A percentile compares a stretch with the other conserved stretches of the same genome.
These are phyloP conservation scores for Gadopsis bispinosus DNA, from an alignment of 2,797 vertebrate genomes.

Conservation along the genomic window DNA sequence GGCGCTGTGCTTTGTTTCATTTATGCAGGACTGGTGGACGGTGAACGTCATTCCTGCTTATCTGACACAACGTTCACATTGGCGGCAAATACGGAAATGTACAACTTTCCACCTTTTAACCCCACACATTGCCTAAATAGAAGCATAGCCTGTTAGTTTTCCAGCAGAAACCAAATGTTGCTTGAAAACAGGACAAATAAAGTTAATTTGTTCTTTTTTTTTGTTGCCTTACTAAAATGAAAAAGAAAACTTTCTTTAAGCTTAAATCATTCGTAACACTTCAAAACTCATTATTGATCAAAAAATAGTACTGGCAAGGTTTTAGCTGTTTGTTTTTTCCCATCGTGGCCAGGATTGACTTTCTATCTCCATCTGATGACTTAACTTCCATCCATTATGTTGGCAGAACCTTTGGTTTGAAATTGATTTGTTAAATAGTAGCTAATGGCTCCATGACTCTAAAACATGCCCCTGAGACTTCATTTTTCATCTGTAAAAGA, in stretches of 20 bases:
- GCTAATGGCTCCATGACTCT: constrained; percentile 59
- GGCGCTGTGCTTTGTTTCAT: background rate
- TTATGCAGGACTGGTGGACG: background rate
- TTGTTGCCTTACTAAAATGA: background rate
- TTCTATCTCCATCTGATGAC: constrained; percentile 44
- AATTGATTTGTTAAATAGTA: constrained; percentile 66
- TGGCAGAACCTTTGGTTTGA: constrained; percentile 62
- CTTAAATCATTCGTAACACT: background rate
- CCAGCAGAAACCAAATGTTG: background rate
- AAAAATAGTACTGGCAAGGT: background rate
- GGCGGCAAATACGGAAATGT: background rate
- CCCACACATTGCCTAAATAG: background rate
- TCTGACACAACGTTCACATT: background rate
- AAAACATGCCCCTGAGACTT: constrained; percentile 35
- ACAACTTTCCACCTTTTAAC: background rate
- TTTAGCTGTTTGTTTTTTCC: constrained; percentile 3
- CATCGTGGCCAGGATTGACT: constrained; percentile 26
- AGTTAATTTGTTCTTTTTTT: background rate
- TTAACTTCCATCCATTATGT: constrained; percentile 63
- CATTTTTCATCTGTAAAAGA: constrained; percentile 39
- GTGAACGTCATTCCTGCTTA: background rate
- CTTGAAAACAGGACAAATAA: background rate
- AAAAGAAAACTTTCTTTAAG: background rate
- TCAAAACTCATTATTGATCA: constrained; percentile 1
- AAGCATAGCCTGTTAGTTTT: background rate